phyloP scores from a whole-genome alignment of 1,140 invertebrate genomes.

The Cotesia typhae region DNA sequence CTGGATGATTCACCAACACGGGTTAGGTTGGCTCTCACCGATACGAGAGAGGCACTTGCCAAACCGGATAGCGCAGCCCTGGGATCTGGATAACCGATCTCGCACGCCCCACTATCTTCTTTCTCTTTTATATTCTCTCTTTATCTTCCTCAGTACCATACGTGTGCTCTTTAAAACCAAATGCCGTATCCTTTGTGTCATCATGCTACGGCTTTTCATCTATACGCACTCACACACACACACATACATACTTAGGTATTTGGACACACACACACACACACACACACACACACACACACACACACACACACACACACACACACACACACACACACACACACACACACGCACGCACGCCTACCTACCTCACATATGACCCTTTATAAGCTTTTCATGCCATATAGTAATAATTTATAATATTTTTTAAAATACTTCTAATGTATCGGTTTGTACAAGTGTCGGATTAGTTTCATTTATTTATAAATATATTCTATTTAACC shows the following conservation, averaged over 20 bases:
- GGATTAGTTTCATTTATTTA: too few species aligned
- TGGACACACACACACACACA: too few species aligned
- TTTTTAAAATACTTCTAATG: neutral
- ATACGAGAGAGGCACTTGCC: slow-evolving; percentile 40
- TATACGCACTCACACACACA: neutral
- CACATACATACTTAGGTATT: neutral
- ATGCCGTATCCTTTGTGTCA: slow-evolving; percentile 19
- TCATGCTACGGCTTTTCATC: slow-evolving; percentile 8
- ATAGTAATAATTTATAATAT: neutral
- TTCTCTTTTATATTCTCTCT: slow-evolving; percentile 3
- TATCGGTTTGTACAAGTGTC: too few species aligned
- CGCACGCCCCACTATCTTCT: slow-evolving; percentile 34
- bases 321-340: neutral
- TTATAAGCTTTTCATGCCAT: too few species aligned
- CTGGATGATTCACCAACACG: slow-evolving; percentile 28
- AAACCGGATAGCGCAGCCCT: slow-evolving; percentile 47
- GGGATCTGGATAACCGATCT: slow-evolving; percentile 43
- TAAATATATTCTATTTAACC: too few species aligned
- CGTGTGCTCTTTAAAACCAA: slow-evolving; percentile 4
- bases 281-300: neutral
- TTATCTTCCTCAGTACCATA: neutral
- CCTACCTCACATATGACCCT: too few species aligned
- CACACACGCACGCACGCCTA: too few species aligned
- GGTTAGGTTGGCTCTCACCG: slow-evolving; percentile 13
- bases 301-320: neutral